Percentiles rank a stretch among this genome's conserved stretches.
phyloP scores from a whole-genome alignment of 2,797 vertebrate species.

The Echiichthys vipera region DNA sequence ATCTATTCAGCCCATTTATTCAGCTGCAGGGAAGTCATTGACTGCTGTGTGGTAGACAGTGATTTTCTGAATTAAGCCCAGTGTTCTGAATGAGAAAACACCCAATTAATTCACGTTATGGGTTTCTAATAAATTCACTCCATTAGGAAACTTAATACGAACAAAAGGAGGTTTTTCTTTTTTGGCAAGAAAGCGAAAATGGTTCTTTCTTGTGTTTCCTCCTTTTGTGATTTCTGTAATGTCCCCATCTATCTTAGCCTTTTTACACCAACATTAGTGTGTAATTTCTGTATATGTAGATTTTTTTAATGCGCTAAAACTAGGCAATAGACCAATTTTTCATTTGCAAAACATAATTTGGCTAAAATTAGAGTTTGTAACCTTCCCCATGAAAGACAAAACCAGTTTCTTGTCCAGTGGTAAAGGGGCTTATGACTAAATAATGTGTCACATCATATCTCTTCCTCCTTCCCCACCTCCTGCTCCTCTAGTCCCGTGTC shows the following conservation, averaged over 20 bases:
- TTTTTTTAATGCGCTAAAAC: too few species aligned
- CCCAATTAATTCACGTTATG: constrained; percentile 46
- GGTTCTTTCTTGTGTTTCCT: neutral
- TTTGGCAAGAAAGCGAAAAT: neutral
- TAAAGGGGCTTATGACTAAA: too few species aligned
- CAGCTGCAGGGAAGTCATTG: constrained; percentile 23
- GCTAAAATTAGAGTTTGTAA: too few species aligned
- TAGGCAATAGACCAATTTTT: too few species aligned
- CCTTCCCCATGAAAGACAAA: too few species aligned
- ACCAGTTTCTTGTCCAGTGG: too few species aligned
- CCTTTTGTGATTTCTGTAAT: neutral
- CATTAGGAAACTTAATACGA: constrained; percentile 6
- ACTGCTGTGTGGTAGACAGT: constrained; percentile 29
- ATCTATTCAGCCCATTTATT: constrained; percentile 6
- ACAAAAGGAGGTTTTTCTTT: constrained; percentile 1
- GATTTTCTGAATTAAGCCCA: constrained; percentile 54
- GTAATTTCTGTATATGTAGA: too few species aligned
- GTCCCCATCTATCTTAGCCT: accelerated
- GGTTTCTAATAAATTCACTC: constrained; percentile 28
- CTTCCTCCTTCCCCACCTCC: constrained; percentile 14
- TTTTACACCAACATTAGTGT: too few species aligned
- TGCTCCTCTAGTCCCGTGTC: constrained; percentile 89
- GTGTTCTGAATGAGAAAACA: constrained; percentile 36
- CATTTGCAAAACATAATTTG: too few species aligned
- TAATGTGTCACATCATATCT: neutral